Conservation (phyloP, 1,140 invertebrate species). For the Neotoxoptera formosana region DNA sequence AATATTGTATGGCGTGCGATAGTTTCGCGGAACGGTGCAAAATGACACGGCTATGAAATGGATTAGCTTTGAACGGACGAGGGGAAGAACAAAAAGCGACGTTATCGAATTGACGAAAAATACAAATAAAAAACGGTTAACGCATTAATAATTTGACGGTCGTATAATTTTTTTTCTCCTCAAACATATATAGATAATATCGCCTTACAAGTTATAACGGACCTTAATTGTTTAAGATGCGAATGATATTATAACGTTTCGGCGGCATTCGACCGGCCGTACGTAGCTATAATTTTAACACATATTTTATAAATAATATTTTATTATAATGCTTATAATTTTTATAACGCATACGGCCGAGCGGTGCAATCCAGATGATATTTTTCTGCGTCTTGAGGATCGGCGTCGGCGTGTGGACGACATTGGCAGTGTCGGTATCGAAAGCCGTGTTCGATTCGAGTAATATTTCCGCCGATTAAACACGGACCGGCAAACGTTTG, state of each 20-base stretch:
- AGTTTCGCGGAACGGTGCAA: not conserved
- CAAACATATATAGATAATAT: not conserved
- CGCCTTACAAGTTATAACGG: not conserved
- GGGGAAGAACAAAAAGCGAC: not conserved
- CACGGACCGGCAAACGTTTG: not conserved
- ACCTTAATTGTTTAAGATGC: not conserved
- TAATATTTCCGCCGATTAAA: slow-evolving; percentile 38
- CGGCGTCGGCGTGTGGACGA: not conserved
- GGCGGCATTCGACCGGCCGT: not conserved
- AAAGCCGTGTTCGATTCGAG: not conserved
- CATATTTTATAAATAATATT: too few relatives aligned
- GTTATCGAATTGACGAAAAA: not conserved
- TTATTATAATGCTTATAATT: too few relatives aligned
- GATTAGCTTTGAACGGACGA: not conserved
- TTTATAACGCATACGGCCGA: too few relatives aligned
- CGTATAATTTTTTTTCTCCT: not conserved
- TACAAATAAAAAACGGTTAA: slow-evolving; percentile 10
- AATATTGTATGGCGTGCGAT: not conserved
- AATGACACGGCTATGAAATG: slow-evolving; percentile 17
- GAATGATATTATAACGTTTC: not conserved
- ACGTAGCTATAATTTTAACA: too few relatives aligned
- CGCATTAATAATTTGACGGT: not conserved
- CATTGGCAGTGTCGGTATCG: not conserved
- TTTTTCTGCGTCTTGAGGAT: not conserved
- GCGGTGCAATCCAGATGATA: not conserved